Base-by-base conservation (phyloP, 2,113 vertebrate genomes). In the Leiothrix lutea region DNA sequence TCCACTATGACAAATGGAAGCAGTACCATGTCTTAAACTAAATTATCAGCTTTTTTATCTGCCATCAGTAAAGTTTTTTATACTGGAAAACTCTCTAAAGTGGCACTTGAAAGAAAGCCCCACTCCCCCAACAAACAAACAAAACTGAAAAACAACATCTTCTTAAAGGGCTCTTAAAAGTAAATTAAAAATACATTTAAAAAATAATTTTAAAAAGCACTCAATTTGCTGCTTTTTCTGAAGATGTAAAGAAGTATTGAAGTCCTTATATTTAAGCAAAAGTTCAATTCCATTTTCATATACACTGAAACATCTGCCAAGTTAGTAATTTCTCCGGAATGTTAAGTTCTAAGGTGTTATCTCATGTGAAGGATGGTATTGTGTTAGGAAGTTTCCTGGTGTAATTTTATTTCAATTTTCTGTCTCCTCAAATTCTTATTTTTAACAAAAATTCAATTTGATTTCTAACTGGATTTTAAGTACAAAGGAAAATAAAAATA, bases 111-210 rank as follows among this genome's bases (percentile, higher is more conserved):
- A 69, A 85, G 18, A 61, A 67, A 31, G 4, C 2, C 4, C 2
- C 9, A 5, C 5, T 23, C 3, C 3, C 5, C 3, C 1, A 42
- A 44, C 1, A 50, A 45, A 24, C 5, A 53, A 74, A 40, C 6
- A 53, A 69, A 72, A 51, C 3, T 3, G 20, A 14, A 4, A 35
- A 86, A 50, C 2, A 44, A 12, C 10, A 31, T 28, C 2, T 13
- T 69, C 35, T 69, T 45, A 36, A 42, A 67, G 3, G 4, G 5
- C 6, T 33, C 18, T 44, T 57, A 12, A 58, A 51, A 42, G 5
- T 31, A 70, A 62, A 35, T 40, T 40, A 8, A 75, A 53, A 51
- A 36, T 13, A 17, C 18, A 19, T 35, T 17, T 23, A 2, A 35
- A 31, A 78, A 56, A 10, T 38, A 17, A 14, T 14, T 82, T 61